A percentile compares a stretch with the other conserved stretches of the same genome.
phyloP scores from a whole-genome alignment of 2,113 vertebrate genomes.

The Grammatotria lemairii region DNA sequence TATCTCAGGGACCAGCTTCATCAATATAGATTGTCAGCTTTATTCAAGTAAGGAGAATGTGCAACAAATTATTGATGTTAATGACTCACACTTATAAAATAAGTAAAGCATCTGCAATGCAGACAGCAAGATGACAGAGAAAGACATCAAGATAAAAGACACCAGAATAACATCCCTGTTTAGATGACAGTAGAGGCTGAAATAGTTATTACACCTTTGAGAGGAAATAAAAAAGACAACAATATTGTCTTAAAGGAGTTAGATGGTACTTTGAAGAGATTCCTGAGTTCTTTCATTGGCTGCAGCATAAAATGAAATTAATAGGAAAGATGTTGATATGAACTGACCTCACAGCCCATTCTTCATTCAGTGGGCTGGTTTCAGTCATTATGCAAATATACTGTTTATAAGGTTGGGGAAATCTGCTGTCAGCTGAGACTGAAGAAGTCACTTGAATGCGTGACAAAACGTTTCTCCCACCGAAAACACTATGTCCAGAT shows the following conservation, averaged over 20 bases:
- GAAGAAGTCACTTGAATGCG: not conserved
- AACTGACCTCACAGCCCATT: not conserved
- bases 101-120: not conserved
- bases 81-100: not conserved
- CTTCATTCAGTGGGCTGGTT: not conserved
- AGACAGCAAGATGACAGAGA: not conserved
- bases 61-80: not conserved
- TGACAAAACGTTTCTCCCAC: not conserved
- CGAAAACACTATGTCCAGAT: not conserved
- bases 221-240: not conserved
- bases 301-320: not conserved
- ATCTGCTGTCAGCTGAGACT: not conserved
- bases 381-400: not conserved
- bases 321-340: not conserved
- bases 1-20: not conserved
- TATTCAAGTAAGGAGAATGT: not conserved
- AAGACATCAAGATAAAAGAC: not conserved
- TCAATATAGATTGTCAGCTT: not conserved
- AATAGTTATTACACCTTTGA: not conserved
- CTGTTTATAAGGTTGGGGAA: not conserved
- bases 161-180: not conserved
- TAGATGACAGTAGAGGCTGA: not conserved
- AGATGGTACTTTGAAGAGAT: not conserved
- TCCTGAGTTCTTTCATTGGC: not conserved
- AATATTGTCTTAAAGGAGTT: not conserved